Base-by-base conservation (phyloP, 1,140 invertebrate species). In the Drosophila miranda region DNA sequence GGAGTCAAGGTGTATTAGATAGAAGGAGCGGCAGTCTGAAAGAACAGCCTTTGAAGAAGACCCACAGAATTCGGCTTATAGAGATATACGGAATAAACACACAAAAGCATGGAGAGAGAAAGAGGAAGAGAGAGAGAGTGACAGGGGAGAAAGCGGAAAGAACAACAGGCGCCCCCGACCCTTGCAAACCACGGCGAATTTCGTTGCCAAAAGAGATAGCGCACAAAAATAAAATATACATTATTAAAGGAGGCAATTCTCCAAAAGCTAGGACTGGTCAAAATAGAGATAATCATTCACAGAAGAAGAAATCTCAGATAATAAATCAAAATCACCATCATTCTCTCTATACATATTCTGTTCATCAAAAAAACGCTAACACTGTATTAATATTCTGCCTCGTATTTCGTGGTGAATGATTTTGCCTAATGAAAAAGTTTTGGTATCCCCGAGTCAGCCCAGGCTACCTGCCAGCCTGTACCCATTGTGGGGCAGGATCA, bases 171-270 rank as follows among this genome's bases (percentile, higher is more conserved):
- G 46, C 19, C 48, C 23, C 30, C 19, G 50, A 30, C 30, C 34
- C 46, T 42, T 55, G 62, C 8, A 0, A 34, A 34, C 30, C 9
- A n/a, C 23, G 26, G 71, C 61, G 72, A 75, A 75, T 75, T 71
- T 75, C 75, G 50, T 67, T 67, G 43, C 72, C 71, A 75, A 75
- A 75, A 55, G 71, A 75, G 72, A 75, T 75, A 75, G 75, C 72
- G 72, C 72, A 75, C 72, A 75, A 75, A 75, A 75, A 75, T 75
- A 75, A 75, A 75, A 75, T 75, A 75, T 75, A 75, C 72, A 75
- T 75, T 75, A 75, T 75, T 75, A 75, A 75, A 75, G 75, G 61
- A 68, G 43, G 71, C 51, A 59, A 45, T 43, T 43, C 11, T 50
- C 42, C 50, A 45, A 42, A 38, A 34, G 46, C 43, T 44, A 30